A percentile compares a stretch with the other conserved stretches of the same genome.
These are phyloP conservation scores for Tamandua tetradactyla DNA, from an alignment of 2,797 vertebrate species.

Conservation along the genomic window DNA sequence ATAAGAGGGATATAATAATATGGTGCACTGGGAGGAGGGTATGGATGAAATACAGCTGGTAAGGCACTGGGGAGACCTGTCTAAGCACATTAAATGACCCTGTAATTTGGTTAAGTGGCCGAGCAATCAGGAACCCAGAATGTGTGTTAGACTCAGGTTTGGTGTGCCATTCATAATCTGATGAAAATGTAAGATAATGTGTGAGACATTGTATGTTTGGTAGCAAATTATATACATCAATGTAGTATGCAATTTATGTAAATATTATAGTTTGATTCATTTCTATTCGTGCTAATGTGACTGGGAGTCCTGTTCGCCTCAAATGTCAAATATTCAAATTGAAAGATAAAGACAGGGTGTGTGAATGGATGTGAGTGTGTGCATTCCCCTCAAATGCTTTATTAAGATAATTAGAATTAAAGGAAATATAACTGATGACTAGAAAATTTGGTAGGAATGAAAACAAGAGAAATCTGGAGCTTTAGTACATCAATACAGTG, in stretches of 20 bases:
- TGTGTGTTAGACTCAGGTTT: neutral
- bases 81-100: neutral
- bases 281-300: neutral
- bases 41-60: neutral
- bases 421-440: conserved; percentile 33
- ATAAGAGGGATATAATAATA: conserved; percentile 39
- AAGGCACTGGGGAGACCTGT: no score
- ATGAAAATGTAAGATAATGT: neutral
- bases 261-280: neutral
- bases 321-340: neutral
- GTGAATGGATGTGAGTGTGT: neutral
- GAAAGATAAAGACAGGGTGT: neutral
- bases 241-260: neutral
- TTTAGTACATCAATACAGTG: neutral
- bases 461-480: conserved; percentile 56
- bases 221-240: neutral
- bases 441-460: conserved; percentile 25
- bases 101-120: neutral
- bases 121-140: neutral
- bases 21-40: neutral
- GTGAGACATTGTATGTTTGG: neutral
- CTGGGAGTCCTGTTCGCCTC: neutral
- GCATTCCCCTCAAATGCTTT: conserved; percentile 8
- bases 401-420: conserved; percentile 51
- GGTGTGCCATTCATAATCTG: neutral